These are phyloP conservation scores for Apis laboriosa DNA, from an alignment of 1,140 invertebrate genomes.

Conservation along the genomic window DNA sequence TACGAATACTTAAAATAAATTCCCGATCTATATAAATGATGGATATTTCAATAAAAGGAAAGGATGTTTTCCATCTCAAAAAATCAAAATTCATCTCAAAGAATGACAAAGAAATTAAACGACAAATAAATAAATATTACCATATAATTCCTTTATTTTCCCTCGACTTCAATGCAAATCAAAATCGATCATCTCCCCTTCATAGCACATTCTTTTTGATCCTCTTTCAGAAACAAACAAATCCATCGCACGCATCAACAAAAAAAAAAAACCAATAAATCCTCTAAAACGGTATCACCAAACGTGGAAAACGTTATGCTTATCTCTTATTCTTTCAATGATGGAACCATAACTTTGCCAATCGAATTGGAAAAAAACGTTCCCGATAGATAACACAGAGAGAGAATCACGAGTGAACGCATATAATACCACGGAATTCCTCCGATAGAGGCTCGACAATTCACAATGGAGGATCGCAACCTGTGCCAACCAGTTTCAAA, in stretches of 20 bases:
- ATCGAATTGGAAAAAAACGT: neutral
- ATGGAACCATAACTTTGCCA: neutral
- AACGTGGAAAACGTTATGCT: too few relatives aligned
- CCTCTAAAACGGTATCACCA: neutral
- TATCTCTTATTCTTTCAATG: neutral
- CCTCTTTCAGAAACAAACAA: neutral
- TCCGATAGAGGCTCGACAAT: neutral
- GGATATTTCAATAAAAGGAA: too few relatives aligned
- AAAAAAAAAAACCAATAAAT: neutral
- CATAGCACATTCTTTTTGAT: neutral
- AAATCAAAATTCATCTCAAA: too few relatives aligned
- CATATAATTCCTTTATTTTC: too few relatives aligned
- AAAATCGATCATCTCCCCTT: neutral
- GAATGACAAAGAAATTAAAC: too few relatives aligned
- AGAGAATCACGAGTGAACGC: neutral
- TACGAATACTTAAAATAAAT: too few relatives aligned
- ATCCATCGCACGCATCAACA: neutral
- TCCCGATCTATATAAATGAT: too few relatives aligned
- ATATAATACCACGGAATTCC: neutral
- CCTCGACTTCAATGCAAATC: too few relatives aligned
- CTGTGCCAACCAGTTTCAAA: neutral
- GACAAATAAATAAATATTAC: too few relatives aligned
- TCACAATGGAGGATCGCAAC: neutral
- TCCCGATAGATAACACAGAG: conserved; percentile 2
- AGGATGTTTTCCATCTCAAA: too few relatives aligned